Conservation (phyloP, 2,113 vertebrate genomes). For the Aix galericulata region DNA sequence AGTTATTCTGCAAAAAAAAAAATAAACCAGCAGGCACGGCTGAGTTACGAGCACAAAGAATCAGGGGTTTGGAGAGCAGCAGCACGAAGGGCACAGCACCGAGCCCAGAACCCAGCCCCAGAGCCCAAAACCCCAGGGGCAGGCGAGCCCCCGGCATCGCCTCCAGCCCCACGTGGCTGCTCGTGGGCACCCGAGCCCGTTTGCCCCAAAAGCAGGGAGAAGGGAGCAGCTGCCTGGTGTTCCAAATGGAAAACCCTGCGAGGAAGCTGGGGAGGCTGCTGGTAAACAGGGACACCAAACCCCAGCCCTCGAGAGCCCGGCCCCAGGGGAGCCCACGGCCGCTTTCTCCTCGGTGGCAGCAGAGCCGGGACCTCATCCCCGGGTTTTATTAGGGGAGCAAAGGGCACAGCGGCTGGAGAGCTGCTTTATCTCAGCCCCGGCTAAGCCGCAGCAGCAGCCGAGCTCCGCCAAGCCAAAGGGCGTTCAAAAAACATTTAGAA, state of each 20-base stretch:
- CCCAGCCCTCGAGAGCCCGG: too few relatives aligned
- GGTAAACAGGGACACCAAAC: not conserved
- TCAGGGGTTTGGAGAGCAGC: fast-evolving
- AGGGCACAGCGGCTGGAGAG: not conserved
- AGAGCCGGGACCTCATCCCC: not conserved
- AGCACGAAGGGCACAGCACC: not conserved
- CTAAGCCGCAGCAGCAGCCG: fast-evolving
- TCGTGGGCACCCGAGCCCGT: not conserved
- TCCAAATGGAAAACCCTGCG: not conserved
- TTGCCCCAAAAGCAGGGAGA: not conserved
- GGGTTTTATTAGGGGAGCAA: fast-evolving
- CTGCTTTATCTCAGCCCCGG: fast-evolving
- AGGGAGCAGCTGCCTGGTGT: not conserved
- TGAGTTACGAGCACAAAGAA: fast-evolving
- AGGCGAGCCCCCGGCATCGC: not conserved
- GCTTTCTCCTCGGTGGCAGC: too few relatives aligned
- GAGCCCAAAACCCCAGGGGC: fast-evolving
- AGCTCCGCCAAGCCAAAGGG: not conserved
- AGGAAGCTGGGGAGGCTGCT: not conserved
- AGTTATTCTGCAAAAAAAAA: conserved; percentile 86
- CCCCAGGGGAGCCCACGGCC: too few relatives aligned
- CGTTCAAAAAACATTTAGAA: not conserved
- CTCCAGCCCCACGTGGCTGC: not conserved
- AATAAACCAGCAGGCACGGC: fast-evolving
- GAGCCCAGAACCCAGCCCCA: not conserved